Base-by-base conservation (phyloP, 2,797 vertebrate species). In the Antrozous pallidus region DNA sequence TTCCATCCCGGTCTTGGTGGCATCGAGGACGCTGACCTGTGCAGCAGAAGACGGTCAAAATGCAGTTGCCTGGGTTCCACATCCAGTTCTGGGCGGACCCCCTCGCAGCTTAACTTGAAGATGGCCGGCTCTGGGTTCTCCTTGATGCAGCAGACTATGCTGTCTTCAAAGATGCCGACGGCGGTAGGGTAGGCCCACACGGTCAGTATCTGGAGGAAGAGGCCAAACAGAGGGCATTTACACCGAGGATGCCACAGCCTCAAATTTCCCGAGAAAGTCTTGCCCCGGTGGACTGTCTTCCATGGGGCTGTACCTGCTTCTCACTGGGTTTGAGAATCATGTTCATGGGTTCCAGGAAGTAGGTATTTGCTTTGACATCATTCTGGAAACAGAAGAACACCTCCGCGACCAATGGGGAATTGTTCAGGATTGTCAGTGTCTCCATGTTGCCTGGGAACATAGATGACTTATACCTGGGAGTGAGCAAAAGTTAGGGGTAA, bases 161-260 rank as follows among this genome's bases (percentile, higher is more conserved):
- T 98, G 97, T 99, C 99, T 83, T 99, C 98, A 40, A 99, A 80
- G n/a, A 98, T 80, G 7, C 98, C 99, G 1, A 95, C 77, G 36
- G 98, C 98, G 10, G 98, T 99, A 33, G 99, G 99, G 86, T 99
- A 99, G 0, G 99, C 99, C 99, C 99, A 99, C 31, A 99, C 28
- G 0, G 71, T 98, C 97, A 99, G 96, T 58, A 97, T 96, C 99
- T 99, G 89, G 40, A 3, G 31, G 31, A 65, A 3, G 82, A 82
- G 0, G 80, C 40, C 40, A 93, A 71, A 92, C 17, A 80, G 79
- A 91, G 71, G 31, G 54, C 6, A 12, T 80, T 95, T 65, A 70
- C 0, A 33, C 4, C 0, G 5, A 89, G 33, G 33, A 70, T 18
- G 18, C 38, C 6, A 36, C 40, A 40, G 42, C 28, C 71, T 83